Evolutionary conservation across 2,113 vertebrate species (phyloP).

Genomic region (Sinocyclocheilus grahami): DNA sequence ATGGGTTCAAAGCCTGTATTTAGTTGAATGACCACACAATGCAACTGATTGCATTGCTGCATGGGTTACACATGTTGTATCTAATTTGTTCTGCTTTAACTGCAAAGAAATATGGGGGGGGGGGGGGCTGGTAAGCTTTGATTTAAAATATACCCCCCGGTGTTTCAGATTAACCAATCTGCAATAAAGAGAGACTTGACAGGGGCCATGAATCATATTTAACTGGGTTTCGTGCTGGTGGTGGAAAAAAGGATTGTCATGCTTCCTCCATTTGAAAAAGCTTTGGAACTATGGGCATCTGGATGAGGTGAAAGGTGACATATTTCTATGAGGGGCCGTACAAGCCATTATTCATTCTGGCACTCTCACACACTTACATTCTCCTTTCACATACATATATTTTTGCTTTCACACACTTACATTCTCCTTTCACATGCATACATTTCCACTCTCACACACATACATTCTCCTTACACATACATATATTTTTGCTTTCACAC

Average conservation of each 20-base stretch:
- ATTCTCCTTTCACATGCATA: too few relatives aligned
- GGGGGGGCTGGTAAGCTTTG: not conserved
- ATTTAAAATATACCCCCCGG: not conserved
- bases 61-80: not conserved
- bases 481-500: too few relatives aligned
- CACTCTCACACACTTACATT: too few relatives aligned
- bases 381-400: too few relatives aligned
- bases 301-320: not conserved
- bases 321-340: too few relatives aligned
- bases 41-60: not conserved
- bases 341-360: too few relatives aligned
- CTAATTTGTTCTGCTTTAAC: not conserved
- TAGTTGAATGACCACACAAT: not conserved
- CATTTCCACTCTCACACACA: too few relatives aligned
- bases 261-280: not conserved
- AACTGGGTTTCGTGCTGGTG: not conserved
- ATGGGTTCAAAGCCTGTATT: not conserved
- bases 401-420: too few relatives aligned
- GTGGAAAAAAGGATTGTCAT: not conserved
- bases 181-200: slow-evolving; percentile 7
- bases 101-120: too few relatives aligned
- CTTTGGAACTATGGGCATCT: not conserved
- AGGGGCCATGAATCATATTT: not conserved
- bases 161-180: not conserved
- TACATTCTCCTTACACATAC: too few relatives aligned